phyloP scores from a whole-genome alignment of 2,888 invertebrate species.

The Pteria penguin region DNA sequence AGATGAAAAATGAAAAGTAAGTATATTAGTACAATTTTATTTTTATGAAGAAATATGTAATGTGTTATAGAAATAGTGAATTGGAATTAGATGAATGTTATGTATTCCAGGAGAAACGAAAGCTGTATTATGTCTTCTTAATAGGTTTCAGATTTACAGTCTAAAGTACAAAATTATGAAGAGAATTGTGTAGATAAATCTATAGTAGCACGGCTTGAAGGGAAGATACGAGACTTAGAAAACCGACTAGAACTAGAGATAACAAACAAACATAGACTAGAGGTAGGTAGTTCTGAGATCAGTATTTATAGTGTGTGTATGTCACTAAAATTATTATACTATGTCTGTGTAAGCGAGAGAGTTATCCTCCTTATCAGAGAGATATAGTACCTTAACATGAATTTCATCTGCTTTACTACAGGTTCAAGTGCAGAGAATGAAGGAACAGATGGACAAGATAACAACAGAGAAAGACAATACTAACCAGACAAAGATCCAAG shows the following conservation, averaged over 20 bases:
- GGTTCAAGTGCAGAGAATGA: conserved; percentile 85
- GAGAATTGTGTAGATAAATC: conserved; percentile 82
- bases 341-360: too few relatives aligned
- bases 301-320: not conserved
- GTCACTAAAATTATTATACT: not conserved
- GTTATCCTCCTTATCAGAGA: not conserved
- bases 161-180: conserved; percentile 86
- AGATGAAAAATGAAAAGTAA: too few relatives aligned
- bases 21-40: too few relatives aligned
- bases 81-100: too few relatives aligned
- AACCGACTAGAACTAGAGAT: conserved; percentile 94
- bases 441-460: conserved; percentile 87
- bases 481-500: conserved; percentile 84
- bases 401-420: conserved; percentile 65
- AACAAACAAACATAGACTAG: conserved; percentile 91
- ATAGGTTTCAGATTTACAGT: conserved; percentile 87
- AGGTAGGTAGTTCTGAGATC: conserved; percentile 81
- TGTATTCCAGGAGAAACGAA: too few relatives aligned
- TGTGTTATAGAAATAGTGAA: too few relatives aligned
- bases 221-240: conserved; percentile 93
- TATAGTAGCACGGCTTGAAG: conserved; percentile 88
- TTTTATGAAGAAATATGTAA: too few relatives aligned
- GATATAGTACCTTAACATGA: not conserved
- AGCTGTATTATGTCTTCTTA: conserved; percentile 34
- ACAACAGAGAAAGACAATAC: conserved; percentile 84